A percentile compares a stretch with the other conserved stretches of the same genome.
Evolutionary conservation across 1,140 invertebrate species (phyloP).

Genomic region (Drosophila virilis): DNA sequence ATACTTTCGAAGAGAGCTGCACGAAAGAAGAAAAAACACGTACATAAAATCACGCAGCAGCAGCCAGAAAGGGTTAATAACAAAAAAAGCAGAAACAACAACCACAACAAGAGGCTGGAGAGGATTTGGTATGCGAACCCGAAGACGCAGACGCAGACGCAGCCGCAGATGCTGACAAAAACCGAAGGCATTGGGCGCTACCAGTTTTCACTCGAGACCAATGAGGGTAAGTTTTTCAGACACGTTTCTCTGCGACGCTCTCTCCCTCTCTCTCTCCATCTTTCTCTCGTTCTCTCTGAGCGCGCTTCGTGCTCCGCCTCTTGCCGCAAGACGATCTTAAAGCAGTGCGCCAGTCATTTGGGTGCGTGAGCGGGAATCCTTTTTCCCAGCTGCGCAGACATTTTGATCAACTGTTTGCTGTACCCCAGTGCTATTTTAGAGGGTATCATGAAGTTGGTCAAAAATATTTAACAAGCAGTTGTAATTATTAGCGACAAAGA

Average conservation of each 20-base stretch:
- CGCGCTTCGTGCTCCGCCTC: background rate
- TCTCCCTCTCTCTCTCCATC: constrained; percentile 41
- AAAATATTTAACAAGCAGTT: no score
- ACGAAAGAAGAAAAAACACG: constrained; percentile 40
- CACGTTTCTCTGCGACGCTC: constrained; percentile 15
- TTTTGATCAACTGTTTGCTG: constrained; percentile 19
- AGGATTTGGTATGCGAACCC: constrained; percentile 30
- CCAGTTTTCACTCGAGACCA: constrained; percentile 26
- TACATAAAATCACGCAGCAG: constrained; percentile 66
- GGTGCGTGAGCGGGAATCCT: constrained; percentile 1
- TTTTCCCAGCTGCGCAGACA: constrained; percentile 15
- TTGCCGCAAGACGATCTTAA: no score
- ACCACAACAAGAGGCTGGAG: constrained; percentile 15
- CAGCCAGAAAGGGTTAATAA: constrained; percentile 63
- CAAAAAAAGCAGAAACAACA: constrained; percentile 10
- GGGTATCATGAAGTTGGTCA: no score
- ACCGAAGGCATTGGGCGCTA: constrained; percentile 32
- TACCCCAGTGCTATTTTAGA: background rate
- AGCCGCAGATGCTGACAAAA: background rate
- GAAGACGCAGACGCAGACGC: constrained; percentile 12
- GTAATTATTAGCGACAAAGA: no score
- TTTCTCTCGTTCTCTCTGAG: background rate
- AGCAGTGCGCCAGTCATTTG: background rate
- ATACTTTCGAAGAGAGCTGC: constrained; percentile 39
- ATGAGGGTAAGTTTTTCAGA: constrained; percentile 65